These are phyloP conservation scores for Tribolium madens DNA, from an alignment of 1,140 invertebrate genomes.

Conservation along the genomic window DNA sequence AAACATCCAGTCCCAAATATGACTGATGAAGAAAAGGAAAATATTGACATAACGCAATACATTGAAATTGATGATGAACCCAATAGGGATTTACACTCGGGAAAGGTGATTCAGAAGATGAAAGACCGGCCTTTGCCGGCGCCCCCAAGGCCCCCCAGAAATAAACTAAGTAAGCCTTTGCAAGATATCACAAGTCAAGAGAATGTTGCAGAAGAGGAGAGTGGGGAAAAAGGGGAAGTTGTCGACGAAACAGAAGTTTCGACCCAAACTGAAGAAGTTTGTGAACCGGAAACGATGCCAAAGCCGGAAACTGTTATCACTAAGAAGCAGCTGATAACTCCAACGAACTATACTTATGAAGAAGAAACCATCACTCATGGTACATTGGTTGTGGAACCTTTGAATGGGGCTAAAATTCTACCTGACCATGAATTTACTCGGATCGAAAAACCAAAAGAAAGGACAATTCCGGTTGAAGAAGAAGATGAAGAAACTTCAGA, in stretches of 20 bases:
- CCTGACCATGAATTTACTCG: constrained; percentile 52
- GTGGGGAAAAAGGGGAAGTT: constrained; percentile 56
- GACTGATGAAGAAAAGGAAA: constrained; percentile 65
- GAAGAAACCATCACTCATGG: constrained; percentile 64
- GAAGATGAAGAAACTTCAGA: constrained; percentile 60
- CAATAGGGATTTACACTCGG: constrained; percentile 75
- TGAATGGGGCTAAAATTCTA: constrained; percentile 55
- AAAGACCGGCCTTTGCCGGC: constrained; percentile 84
- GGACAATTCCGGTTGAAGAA: constrained; percentile 51
- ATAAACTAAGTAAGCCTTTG: constrained; percentile 61
- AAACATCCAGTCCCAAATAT: constrained; percentile 68
- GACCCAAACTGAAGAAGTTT: constrained; percentile 75
- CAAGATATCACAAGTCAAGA: constrained; percentile 61
- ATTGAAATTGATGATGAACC: constrained; percentile 73
- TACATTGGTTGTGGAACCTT: constrained; percentile 60
- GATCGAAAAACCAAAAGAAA: constrained; percentile 40
- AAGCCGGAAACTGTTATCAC: constrained; percentile 55
- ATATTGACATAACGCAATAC: constrained; percentile 69
- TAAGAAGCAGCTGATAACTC: constrained; percentile 70
- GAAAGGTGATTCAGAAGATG: constrained; percentile 81
- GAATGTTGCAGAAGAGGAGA: constrained; percentile 44
- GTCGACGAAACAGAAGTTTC: constrained; percentile 78
- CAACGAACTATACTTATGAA: constrained; percentile 54
- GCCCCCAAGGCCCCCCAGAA: constrained; percentile 80
- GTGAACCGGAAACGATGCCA: constrained; percentile 56